Evolutionary conservation across 2,113 vertebrate genomes (phyloP).

Genomic region (Arenaria interpres): DNA sequence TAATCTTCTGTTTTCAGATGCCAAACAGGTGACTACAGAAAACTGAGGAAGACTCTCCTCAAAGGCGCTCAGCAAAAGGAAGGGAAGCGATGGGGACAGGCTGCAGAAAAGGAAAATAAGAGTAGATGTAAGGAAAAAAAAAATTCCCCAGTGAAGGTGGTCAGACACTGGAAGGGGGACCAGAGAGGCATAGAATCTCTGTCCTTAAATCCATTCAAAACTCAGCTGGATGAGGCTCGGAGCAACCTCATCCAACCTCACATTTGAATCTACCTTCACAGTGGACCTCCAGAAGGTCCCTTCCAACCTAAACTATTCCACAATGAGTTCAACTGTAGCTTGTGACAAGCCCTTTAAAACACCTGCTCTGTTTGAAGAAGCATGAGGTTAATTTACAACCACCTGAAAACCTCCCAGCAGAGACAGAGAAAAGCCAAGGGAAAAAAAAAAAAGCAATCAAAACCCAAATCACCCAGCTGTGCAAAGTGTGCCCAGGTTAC

Average conservation of each 20-base stretch:
- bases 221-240: background rate
- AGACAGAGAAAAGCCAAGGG: background rate
- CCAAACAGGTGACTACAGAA: background rate
- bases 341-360: background rate
- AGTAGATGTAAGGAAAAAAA: background rate
- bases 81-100: background rate
- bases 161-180: background rate
- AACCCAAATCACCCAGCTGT: background rate
- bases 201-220: background rate
- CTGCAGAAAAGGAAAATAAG: background rate
- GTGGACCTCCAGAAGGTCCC: background rate
- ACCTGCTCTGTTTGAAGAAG: background rate
- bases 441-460: too few species aligned
- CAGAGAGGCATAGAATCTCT: background rate
- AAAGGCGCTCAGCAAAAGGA: background rate
- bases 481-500: background rate
- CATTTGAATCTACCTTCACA: background rate
- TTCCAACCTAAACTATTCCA: background rate
- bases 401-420: background rate
- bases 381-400: background rate
- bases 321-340: accelerated
- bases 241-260: background rate
- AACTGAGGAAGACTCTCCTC: background rate
- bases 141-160: background rate
- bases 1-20: background rate